A percentile compares a stretch with the other conserved stretches of the same genome.
Evolutionary conservation across 1,140 invertebrate genomes (phyloP).

Genomic region (Lethocerus indicus): DNA sequence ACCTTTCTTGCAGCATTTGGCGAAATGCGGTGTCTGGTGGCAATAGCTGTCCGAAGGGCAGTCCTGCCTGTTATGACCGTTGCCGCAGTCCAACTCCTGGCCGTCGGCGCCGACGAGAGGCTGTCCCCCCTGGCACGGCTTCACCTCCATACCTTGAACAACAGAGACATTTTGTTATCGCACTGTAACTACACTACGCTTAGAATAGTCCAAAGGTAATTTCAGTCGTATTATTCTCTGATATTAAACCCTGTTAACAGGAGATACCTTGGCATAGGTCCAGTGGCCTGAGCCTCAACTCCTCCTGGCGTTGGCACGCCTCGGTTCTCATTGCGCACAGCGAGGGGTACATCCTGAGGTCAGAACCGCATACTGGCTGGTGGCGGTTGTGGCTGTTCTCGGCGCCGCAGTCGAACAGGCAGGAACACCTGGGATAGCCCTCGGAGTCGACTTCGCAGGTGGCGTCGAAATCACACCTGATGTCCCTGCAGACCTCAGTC

Average conservation of each 20-base stretch:
- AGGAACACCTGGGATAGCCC: slow-evolving; percentile 57
- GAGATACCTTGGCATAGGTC: slow-evolving; percentile 67
- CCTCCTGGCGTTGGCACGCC: slow-evolving; percentile 65
- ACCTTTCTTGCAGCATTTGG: slow-evolving; percentile 70
- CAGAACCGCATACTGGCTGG: slow-evolving; percentile 60
- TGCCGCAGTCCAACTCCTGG: slow-evolving; percentile 71
- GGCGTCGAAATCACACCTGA: slow-evolving; percentile 67
- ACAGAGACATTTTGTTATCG: slow-evolving; percentile 13
- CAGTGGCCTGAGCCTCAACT: slow-evolving; percentile 56
- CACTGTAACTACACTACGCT: no score
- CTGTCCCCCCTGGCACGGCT: slow-evolving; percentile 67
- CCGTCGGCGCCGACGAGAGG: slow-evolving; percentile 54
- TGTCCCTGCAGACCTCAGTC: slow-evolving; percentile 59
- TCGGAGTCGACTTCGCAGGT: slow-evolving; percentile 61
- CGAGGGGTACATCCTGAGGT: slow-evolving; percentile 61
- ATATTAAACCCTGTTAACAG: no score
- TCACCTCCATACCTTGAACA: slow-evolving; percentile 55
- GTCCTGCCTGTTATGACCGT: slow-evolving; percentile 50
- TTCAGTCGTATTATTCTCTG: neutral
- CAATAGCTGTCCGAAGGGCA: slow-evolving; percentile 71
- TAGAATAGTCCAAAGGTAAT: no score
- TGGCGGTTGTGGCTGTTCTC: no score
- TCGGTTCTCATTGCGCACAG: slow-evolving; percentile 75
- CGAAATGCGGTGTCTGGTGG: slow-evolving; percentile 61
- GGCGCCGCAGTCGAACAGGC: no score